Conservation (phyloP, 2,113 vertebrate species). For the Embiotoca jacksoni region DNA sequence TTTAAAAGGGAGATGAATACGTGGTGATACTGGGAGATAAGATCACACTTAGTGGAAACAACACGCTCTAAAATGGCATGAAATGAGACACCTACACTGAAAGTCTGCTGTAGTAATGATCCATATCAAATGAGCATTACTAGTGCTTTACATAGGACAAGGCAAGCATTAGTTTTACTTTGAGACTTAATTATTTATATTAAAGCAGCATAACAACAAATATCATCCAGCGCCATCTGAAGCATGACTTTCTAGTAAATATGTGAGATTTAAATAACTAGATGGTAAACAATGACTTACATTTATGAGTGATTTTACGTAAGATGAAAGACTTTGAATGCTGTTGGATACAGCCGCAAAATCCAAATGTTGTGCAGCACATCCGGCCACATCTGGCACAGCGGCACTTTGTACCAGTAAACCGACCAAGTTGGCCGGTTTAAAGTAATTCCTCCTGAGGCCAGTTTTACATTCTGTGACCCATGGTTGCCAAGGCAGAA, state of each 20-base stretch:
- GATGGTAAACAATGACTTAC: background rate
- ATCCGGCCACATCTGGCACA: slow-evolving; percentile 8
- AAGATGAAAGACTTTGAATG: background rate
- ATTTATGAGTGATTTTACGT: background rate
- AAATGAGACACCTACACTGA: background rate
- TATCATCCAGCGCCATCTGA: no score
- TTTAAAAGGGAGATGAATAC: background rate
- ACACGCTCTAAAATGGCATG: background rate
- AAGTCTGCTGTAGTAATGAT: background rate
- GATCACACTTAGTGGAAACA: no score
- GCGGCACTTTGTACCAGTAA: slow-evolving; percentile 12
- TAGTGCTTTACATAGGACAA: background rate
- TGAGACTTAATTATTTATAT: background rate
- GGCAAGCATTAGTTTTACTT: background rate
- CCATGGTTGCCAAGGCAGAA: slow-evolving; percentile 35
- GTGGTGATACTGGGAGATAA: no score
- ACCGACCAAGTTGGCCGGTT: slow-evolving; percentile 16
- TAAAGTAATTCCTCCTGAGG: slow-evolving; percentile 24
- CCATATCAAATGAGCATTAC: background rate
- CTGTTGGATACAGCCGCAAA: background rate
- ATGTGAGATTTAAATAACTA: background rate
- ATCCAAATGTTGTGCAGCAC: background rate
- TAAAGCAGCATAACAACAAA: background rate
- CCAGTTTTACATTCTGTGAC: slow-evolving; percentile 26
- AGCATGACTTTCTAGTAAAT: no score